A percentile compares a stretch with the other conserved stretches of the same genome.
Evolutionary conservation across 2,888 invertebrate genomes (phyloP).

Genomic region (Eurois occulta): DNA sequence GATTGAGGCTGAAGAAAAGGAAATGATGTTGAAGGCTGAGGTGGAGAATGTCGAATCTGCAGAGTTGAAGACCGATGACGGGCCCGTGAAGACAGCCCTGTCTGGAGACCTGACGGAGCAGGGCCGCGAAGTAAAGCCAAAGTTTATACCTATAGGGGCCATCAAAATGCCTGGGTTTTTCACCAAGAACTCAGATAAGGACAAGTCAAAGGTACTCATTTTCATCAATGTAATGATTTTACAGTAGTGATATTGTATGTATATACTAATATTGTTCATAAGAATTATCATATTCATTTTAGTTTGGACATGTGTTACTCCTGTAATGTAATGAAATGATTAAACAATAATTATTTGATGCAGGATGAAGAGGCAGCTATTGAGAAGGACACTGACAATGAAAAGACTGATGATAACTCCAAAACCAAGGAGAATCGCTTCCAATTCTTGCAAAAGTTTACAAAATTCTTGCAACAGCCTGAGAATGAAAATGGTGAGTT

Average conservation of each 20-base stretch:
- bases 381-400: slow-evolving; percentile 83
- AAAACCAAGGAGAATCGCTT: slow-evolving; percentile 83
- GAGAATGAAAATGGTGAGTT: slow-evolving; percentile 80
- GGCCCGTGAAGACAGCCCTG: slow-evolving; percentile 88
- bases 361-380: slow-evolving; percentile 84
- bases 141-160: slow-evolving; percentile 96
- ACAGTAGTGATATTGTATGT: background rate
- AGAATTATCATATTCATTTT: background rate
- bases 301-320: background rate
- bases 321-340: background rate
- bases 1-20: slow-evolving; percentile 92
- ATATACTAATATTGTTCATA: no score
- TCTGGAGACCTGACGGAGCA: slow-evolving; percentile 91
- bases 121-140: slow-evolving; percentile 94
- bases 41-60: slow-evolving; percentile 87
- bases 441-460: slow-evolving; percentile 84
- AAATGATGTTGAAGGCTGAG: slow-evolving; percentile 91
- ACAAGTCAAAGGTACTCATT: slow-evolving; percentile 92
- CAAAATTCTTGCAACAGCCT: slow-evolving; percentile 82
- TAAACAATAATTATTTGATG: slow-evolving; percentile 33
- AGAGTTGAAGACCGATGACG: slow-evolving; percentile 86
- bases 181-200: slow-evolving; percentile 94
- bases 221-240: background rate
- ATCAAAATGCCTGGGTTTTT: slow-evolving; percentile 97
- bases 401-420: slow-evolving; percentile 81